Conservation (phyloP, 2,888 invertebrate genomes). For the Philhelius pedissequus region DNA sequence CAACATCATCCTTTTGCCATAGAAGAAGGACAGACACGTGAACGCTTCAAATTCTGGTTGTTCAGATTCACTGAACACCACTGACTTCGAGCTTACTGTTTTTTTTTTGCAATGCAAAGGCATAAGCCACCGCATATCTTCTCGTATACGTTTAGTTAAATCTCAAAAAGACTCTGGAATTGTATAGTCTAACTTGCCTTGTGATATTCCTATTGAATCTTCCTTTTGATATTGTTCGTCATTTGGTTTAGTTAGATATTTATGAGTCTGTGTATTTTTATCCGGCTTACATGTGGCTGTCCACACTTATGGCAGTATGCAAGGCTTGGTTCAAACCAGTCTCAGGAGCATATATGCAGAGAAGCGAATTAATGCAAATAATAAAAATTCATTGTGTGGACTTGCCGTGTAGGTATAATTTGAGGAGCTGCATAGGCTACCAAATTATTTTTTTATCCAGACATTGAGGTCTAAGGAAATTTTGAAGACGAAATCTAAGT, state of each 20-base stretch:
- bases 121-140: constrained; percentile 55
- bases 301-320: constrained; percentile 25
- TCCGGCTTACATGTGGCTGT: constrained; percentile 2
- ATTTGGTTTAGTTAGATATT: constrained; percentile 29
- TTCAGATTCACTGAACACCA: constrained; percentile 31
- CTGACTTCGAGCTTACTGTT: neutral
- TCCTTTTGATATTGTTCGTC: constrained; percentile 52
- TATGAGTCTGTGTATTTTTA: neutral
- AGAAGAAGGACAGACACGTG: neutral
- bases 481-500: no score
- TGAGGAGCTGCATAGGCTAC: constrained; percentile 24
- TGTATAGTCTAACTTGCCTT: constrained; percentile 16
- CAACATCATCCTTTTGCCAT: constrained; percentile 9
- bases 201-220: constrained; percentile 48
- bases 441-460: no score
- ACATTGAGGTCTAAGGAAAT: no score
- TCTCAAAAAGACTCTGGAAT: neutral
- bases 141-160: neutral
- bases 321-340: constrained; percentile 35
- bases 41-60: constrained; percentile 12
- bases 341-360: neutral
- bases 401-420: constrained; percentile 34
- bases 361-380: neutral
- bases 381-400: constrained; percentile 21
- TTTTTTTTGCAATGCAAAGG: neutral